Evolutionary conservation across 2,113 vertebrate genomes (phyloP).

Genomic region (Coreoperca whiteheadi): DNA sequence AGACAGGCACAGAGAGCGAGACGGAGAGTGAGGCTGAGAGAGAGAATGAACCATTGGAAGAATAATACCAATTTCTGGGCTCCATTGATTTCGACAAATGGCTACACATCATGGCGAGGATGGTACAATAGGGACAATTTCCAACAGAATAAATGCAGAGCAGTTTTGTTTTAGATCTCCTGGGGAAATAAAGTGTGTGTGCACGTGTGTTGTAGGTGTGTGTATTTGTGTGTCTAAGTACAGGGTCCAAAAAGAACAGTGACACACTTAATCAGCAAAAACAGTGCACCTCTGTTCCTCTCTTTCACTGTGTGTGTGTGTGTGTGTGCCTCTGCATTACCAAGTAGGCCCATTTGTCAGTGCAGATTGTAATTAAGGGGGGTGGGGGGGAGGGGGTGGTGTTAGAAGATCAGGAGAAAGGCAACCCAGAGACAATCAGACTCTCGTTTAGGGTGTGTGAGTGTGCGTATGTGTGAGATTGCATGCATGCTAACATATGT

Average conservation of each 20-base stretch:
- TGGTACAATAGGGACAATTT: constrained; percentile 61
- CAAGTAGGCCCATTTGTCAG: constrained; percentile 73
- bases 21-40: neutral
- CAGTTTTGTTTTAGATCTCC: constrained; percentile 51
- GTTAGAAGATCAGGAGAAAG: constrained; percentile 41
- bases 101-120: constrained; percentile 52
- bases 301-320: constrained; percentile 2
- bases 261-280: constrained; percentile 61
- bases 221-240: constrained; percentile 34
- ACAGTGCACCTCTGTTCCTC: constrained; percentile 32
- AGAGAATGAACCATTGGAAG: constrained; percentile 64
- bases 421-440: constrained; percentile 76
- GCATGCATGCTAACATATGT: constrained; percentile 28
- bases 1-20: constrained; percentile 19
- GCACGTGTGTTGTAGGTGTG: constrained; percentile 15
- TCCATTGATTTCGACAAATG: constrained; percentile 74
- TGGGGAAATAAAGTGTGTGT: constrained; percentile 22
- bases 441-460: constrained; percentile 60
- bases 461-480: constrained; percentile 7
- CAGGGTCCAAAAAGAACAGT: constrained; percentile 35
- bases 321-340: constrained; percentile 55
- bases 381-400: neutral
- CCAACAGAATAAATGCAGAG: constrained; percentile 54
- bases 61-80: constrained; percentile 69
- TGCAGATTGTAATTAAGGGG: constrained; percentile 74